Evolutionary conservation across 2,113 vertebrate species (phyloP).

Genomic region (Amia ocellicauda): DNA sequence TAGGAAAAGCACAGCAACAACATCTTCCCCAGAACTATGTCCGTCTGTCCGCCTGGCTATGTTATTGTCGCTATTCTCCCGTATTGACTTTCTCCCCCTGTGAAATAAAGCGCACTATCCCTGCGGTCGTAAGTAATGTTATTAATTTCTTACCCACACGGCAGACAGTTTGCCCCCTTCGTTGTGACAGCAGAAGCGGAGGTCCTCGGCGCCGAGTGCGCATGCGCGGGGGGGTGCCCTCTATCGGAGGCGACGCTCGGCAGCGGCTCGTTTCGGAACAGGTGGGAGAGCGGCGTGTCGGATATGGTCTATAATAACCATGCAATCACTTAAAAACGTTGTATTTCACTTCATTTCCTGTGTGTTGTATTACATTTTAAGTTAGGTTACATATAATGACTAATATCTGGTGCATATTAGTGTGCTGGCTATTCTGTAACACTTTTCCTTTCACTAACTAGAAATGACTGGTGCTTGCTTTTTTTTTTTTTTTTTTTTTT

Average conservation of each 20-base stretch:
- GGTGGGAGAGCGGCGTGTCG: too few relatives aligned
- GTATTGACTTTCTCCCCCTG: neutral
- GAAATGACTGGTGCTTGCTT: too few relatives aligned
- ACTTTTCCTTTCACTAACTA: too few relatives aligned
- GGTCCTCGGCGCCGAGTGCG: conserved; percentile 28
- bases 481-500: too few relatives aligned
- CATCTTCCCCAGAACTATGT: neutral
- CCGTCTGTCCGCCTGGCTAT: neutral
- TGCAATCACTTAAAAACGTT: too few relatives aligned
- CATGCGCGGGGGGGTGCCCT: conserved; percentile 41
- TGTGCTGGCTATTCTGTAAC: too few relatives aligned
- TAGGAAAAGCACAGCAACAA: conserved; percentile 10
- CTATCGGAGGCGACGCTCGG: conserved; percentile 29
- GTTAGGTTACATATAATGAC: too few relatives aligned
- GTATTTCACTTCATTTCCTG: too few relatives aligned
- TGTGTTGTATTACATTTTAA: too few relatives aligned
- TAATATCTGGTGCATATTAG: too few relatives aligned
- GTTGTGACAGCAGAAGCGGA: conserved; percentile 39
- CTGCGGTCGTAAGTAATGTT: conserved; percentile 30
- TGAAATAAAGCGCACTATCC: conserved; percentile 20
- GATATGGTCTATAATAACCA: too few relatives aligned
- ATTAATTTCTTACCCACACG: conserved; percentile 42
- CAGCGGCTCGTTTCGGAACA: conserved; percentile 19
- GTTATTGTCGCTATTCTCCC: neutral
- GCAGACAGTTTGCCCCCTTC: conserved; percentile 34